Evolutionary conservation across 2,888 invertebrate genomes (phyloP), one percentile per base, ranked within the genome.

Genomic region (Operophtera brumata): DNA sequence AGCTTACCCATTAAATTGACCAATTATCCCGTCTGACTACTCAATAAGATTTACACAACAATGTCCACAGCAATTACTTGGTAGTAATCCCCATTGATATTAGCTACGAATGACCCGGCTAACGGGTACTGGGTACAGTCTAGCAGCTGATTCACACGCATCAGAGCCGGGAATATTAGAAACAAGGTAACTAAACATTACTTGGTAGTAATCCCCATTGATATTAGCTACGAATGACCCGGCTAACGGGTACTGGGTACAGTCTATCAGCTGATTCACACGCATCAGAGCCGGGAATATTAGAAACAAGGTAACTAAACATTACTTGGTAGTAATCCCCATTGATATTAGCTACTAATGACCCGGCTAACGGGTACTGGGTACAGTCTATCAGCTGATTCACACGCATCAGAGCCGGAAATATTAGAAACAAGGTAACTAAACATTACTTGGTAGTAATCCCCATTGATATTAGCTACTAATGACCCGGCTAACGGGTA

Each of bases 381-480:
- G 28, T 35, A 20, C 20, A 20, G 20, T 20, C 20, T 3, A 42
- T 30, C 30, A 9, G 9, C 30, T 30, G 14, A 28, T 32, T 49
- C 20, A 49, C 30, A 41, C 4, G 37, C 32, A 12, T 36, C 36
- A 36, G 36, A 36, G 13, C 2, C 37, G 9, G 9, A 13, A 37
- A 1, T 13, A 35, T 11, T 11, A 6, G 1, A 11, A 20, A 20
- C 20, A 2, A 20, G 20, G 20, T n/a, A n/a, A n/a, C n/a, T n/a
- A n/a, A n/a, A n/a, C n/a, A 52, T 52, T 30, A 46, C 20, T 41
- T 52, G 46, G 36, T 20, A 41, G 52, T 46, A 46, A 42, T 46
- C 35, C 41, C 20, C 8, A 43, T 45, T 52, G 20, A 20, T 20
- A 20, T 20, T 20, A 20, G 51, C 26, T 51, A 9, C 39, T 40